Evolutionary conservation across 2,888 invertebrate species (phyloP), one percentile per base, ranked within the genome.

Genomic region (Spatulosminthurus flaviceps): DNA sequence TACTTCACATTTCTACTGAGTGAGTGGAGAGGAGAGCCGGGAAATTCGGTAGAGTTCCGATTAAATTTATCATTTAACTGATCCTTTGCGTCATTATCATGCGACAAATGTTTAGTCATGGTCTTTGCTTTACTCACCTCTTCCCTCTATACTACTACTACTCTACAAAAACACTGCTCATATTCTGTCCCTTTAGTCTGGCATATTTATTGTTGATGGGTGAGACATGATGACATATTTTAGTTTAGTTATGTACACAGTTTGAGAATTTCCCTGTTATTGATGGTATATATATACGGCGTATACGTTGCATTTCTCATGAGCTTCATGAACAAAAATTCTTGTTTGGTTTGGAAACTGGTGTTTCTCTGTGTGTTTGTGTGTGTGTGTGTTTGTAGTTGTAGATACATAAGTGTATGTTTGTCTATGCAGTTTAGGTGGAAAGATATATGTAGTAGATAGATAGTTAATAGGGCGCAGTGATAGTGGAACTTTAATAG

Each of bases 51-150:
- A 21, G 2, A 60, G 5, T 64, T 64, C 26, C 64, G 22, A 24
- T 64, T 60, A 22, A 64, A 19, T 64, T 64, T 64, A 22, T 64
- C 24, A 24, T 26, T 64, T 64, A 11, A 11, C 24, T 24, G 13
- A 24, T 9, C 64, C 26, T 64, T 60, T 21, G 19, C 60, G 19
- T 60, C 60, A 60, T 21, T 60, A 21, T 60, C 51, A 51, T n/a
- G n/a, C 51, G n/a, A 51, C 51, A 51, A 51, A 51, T 70, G 16
- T 70, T 42, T 70, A 19, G 26, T 41, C 70, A 41, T 42, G 34
- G n/a, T 70, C 70, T 70, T 41, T 70, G 34, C 64, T 9, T n/a
- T 64, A 9, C 24, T 70, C 70, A 41, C 70, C 42, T 29, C 21
- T 29, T 22, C 11, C 16, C 26, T 7, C 7, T 7, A 9, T 41